Conservation (phyloP, 2,888 invertebrate genomes). For the Taphrorychus bicolor region DNA sequence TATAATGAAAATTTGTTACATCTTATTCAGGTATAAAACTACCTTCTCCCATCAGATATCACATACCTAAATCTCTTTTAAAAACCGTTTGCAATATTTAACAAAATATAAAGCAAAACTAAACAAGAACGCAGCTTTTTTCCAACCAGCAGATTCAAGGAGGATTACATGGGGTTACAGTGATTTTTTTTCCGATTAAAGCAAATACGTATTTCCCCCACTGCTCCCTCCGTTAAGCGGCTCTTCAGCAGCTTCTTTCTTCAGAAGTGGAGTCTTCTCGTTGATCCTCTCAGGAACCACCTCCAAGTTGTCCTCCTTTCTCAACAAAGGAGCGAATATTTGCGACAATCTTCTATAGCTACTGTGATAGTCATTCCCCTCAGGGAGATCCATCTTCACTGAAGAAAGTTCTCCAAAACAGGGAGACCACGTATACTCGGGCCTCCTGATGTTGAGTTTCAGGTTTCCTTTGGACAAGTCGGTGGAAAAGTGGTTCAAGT, state of each 20-base stretch:
- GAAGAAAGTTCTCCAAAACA: constrained; percentile 37
- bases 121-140: not conserved
- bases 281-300: constrained; percentile 16
- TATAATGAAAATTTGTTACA: no score
- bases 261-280: constrained; percentile 34
- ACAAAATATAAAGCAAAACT: not conserved
- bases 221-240: no score
- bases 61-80: no score
- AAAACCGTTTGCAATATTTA: not conserved
- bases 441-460: constrained; percentile 40
- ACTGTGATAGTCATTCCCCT: not conserved
- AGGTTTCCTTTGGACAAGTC: constrained; percentile 45
- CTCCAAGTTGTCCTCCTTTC: constrained; percentile 30
- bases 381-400: not conserved
- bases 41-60: no score
- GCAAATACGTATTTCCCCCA: constrained; percentile 21
- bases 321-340: constrained; percentile 37
- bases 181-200: constrained; percentile 44
- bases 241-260: not conserved
- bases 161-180: constrained; percentile 47
- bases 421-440: constrained; percentile 52
- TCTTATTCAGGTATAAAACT: no score
- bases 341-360: constrained; percentile 43
- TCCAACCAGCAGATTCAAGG: not conserved
- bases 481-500: constrained; percentile 47